phyloP scores from a whole-genome alignment of 2,797 vertebrate species.

The Simalia tracyae region DNA sequence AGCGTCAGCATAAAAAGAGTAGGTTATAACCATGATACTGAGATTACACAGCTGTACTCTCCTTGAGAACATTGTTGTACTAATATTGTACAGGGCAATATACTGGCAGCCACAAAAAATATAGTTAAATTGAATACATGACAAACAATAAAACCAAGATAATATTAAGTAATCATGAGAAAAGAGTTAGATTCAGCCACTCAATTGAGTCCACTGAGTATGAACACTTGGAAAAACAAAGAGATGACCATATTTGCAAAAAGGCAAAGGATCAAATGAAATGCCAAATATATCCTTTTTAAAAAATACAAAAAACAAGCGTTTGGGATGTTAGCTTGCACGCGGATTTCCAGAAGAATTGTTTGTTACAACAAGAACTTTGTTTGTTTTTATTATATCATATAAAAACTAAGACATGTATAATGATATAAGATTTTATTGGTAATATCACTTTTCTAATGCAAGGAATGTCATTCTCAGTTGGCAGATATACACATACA shows the following conservation, averaged over 20 bases:
- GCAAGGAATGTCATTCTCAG: neutral
- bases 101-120: neutral
- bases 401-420: neutral
- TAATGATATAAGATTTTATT: neutral
- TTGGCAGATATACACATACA: neutral
- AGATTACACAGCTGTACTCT: neutral
- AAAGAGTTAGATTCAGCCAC: neutral
- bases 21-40: no score
- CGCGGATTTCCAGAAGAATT: neutral
- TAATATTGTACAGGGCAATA: neutral
- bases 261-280: neutral
- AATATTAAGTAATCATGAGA: neutral
- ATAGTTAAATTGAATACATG: neutral
- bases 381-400: neutral
- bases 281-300: neutral
- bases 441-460: neutral
- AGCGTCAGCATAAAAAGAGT: no score
- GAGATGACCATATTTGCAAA: neutral
- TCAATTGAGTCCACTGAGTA: neutral
- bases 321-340: neutral
- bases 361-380: neutral
- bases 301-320: neutral
- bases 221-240: neutral
- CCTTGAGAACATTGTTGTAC: neutral
- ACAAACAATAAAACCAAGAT: neutral